Conservation (phyloP, 1,140 invertebrate genomes). For the Euglossa dilemma region DNA sequence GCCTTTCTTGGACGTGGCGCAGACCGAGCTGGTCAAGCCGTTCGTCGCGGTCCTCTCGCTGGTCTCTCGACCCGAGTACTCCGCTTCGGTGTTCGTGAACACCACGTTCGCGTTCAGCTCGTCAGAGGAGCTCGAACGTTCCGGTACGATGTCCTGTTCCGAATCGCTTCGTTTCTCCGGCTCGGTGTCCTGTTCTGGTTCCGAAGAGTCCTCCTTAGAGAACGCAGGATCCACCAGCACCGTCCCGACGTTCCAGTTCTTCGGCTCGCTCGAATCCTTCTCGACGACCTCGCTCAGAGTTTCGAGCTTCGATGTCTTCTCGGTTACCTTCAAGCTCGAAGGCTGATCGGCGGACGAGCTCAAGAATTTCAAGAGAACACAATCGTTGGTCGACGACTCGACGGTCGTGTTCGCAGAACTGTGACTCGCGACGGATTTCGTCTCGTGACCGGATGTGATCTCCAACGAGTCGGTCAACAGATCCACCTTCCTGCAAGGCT, state of each 20-base stretch:
- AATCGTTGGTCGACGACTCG: background rate
- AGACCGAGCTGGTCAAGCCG: conserved; percentile 63
- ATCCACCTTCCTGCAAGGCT: background rate
- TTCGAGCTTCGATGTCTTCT: conserved; percentile 37
- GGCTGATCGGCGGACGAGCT: conserved; percentile 5
- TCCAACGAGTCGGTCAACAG: background rate
- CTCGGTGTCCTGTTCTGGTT: conserved; percentile 16
- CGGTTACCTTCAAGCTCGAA: conserved; percentile 15
- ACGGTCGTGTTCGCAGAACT: no score
- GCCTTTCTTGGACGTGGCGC: conserved; percentile 76
- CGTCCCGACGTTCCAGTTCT: background rate
- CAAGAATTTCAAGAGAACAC: conserved; percentile 25
- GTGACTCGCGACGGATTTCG: no score
- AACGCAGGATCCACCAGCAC: background rate
- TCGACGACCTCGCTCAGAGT: background rate
- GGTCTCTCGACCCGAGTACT: conserved; percentile 47
- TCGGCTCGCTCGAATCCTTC: background rate
- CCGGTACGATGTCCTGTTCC: conserved; percentile 65
- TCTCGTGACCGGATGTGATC: background rate
- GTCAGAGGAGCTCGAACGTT: conserved; percentile 73
- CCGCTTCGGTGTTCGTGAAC: conserved; percentile 68
- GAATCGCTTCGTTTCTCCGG: conserved; percentile 69
- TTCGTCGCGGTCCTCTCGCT: conserved; percentile 52
- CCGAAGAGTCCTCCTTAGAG: conserved; percentile 29
- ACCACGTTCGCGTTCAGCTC: conserved; percentile 71